These are phyloP conservation scores for Geodia barretti DNA, from an alignment of 37 sponge, comb jelly and placozoan genomes.

Conservation along the genomic window DNA sequence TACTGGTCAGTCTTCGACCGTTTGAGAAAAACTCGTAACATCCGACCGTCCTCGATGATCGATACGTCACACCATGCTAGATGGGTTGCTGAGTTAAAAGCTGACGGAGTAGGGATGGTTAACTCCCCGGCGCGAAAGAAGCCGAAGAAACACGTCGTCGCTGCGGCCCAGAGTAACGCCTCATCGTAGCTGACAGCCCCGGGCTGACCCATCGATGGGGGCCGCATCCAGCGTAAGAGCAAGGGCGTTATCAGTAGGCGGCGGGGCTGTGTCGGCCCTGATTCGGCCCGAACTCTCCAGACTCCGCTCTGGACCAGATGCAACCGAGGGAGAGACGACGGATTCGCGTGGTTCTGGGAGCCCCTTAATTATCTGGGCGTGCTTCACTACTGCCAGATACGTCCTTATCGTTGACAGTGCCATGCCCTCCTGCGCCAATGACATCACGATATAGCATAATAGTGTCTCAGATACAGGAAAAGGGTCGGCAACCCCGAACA, in stretches of 20 bases:
- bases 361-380: conserved; percentile 29
- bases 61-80: conserved; percentile 11
- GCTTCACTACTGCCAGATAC: conserved; percentile 47
- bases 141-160: conserved; percentile 41
- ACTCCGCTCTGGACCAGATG: conserved; percentile 28
- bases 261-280: not conserved
- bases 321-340: conserved; percentile 28
- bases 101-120: conserved; percentile 2
- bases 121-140: conserved; percentile 41
- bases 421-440: not conserved
- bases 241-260: conserved; percentile 41
- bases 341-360: conserved; percentile 2
- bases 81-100: conserved; percentile 7
- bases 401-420: conserved; percentile 14
- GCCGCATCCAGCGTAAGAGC: not conserved
- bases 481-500: not conserved
- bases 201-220: not conserved
- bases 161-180: conserved; percentile 43
- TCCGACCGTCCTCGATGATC: not conserved
- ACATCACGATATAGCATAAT: conserved; percentile 8
- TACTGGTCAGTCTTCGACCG: conserved; percentile 47
- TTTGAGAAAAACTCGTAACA: conserved; percentile 10
- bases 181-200: not conserved
- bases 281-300: not conserved
- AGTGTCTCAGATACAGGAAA: conserved; percentile 32